Conservation (phyloP, 1,140 invertebrate genomes). For the Bombus breviceps region DNA sequence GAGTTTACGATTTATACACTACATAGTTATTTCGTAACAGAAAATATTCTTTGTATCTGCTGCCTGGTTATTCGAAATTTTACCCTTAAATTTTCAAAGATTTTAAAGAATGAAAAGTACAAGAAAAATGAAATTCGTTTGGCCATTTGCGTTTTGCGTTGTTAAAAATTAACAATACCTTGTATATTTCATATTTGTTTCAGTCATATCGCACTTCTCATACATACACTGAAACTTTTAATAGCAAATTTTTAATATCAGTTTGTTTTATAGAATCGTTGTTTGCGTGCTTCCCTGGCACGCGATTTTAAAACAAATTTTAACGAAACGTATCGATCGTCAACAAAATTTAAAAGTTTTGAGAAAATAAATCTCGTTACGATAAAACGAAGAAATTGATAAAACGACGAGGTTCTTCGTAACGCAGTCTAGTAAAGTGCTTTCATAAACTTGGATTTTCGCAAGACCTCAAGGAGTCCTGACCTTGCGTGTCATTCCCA, state of each 20-base stretch:
- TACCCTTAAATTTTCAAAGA: background rate
- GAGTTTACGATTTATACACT: background rate
- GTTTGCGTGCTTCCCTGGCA: background rate
- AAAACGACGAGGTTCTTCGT: background rate
- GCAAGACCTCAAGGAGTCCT: background rate
- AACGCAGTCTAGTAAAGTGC: background rate
- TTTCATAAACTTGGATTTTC: background rate
- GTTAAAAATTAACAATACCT: background rate
- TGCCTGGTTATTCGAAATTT: background rate
- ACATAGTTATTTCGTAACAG: background rate
- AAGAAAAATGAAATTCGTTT: background rate
- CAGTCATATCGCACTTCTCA: background rate
- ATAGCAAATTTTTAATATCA: slow-evolving; percentile 4
- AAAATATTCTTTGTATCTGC: background rate
- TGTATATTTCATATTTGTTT: background rate
- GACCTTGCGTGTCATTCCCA: slow-evolving; percentile 20
- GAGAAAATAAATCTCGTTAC: background rate
- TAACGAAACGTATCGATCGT: background rate
- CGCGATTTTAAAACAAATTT: background rate
- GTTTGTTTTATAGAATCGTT: background rate
- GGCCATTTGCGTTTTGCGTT: background rate
- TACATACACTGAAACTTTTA: background rate
- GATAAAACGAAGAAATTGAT: background rate
- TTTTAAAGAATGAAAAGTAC: background rate
- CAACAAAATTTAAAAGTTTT: background rate